phyloP scores from a whole-genome alignment of 2,888 invertebrate genomes.

The Noctua janthina region DNA sequence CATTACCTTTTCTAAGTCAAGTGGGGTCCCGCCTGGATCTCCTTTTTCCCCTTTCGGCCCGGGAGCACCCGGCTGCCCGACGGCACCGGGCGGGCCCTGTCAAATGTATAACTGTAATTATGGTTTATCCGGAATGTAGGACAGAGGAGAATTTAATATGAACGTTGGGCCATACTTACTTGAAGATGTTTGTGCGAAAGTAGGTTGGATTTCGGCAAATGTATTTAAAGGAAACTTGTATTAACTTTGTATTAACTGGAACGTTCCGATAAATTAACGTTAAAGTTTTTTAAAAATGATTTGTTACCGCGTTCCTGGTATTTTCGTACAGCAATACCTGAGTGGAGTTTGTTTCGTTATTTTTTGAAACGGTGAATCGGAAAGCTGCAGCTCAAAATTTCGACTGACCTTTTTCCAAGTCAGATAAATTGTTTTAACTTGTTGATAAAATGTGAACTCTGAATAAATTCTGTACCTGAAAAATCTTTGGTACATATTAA shows the following conservation, averaged over 20 bases:
- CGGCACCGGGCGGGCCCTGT: conserved; percentile 93
- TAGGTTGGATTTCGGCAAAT: neutral
- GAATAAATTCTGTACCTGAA: neutral
- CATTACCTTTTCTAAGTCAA: conserved; percentile 85
- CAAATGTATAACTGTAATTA: conserved; percentile 63
- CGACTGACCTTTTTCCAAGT: neutral
- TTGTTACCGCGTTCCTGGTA: neutral
- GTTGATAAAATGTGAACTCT: neutral
- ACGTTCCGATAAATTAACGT: neutral
- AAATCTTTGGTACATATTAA: neutral
- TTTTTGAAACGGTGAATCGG: neutral
- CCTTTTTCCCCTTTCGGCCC: conserved; percentile 94
- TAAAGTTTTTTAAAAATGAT: neutral
- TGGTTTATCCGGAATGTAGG: conserved; percentile 54
- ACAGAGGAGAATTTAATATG: conserved; percentile 13
- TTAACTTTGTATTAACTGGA: too few species aligned
- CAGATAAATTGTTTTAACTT: neutral
- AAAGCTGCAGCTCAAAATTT: neutral
- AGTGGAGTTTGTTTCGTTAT: neutral
- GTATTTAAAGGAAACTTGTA: neutral
- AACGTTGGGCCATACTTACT: conserved; percentile 1
- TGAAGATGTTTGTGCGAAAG: conserved; percentile 14
- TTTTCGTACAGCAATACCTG: neutral
- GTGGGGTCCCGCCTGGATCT: conserved; percentile 88
- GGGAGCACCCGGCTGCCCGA: conserved; percentile 91